Evolutionary conservation across 1,140 invertebrate species (phyloP).

Genomic region (Plodia interpunctella): DNA sequence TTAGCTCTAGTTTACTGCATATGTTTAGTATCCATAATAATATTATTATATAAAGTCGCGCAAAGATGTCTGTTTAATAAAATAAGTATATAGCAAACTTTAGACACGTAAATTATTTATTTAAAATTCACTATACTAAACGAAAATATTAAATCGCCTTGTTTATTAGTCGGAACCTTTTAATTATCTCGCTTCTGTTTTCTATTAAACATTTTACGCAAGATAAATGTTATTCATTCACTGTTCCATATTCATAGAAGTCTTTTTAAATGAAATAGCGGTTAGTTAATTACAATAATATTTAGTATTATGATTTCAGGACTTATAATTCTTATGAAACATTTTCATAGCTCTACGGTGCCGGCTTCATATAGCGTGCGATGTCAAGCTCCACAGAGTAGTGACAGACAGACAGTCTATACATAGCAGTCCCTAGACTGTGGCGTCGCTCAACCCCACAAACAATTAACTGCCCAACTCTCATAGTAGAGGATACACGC

Average conservation of each 20-base stretch:
- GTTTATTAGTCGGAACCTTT: background rate
- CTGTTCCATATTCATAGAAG: background rate
- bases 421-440: constrained; percentile 15
- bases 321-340: background rate
- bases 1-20: no score
- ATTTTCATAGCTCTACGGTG: background rate
- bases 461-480: constrained; percentile 49
- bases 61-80: no score
- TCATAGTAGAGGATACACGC: background rate
- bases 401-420: background rate
- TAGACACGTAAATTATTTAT: no score
- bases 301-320: no score
- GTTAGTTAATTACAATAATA: background rate
- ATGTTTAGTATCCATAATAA: no score
- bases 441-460: constrained; percentile 31
- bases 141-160: background rate
- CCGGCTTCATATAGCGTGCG: background rate
- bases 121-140: background rate
- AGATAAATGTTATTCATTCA: background rate
- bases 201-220: background rate
- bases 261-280: background rate
- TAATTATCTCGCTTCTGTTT: background rate
- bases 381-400: background rate
- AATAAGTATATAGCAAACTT: no score
- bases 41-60: no score